Percentiles rank a stretch among this genome's conserved stretches.
These are phyloP conservation scores for Litocranius walleri DNA, from an alignment of 2,113 vertebrate genomes.

Conservation along the genomic window DNA sequence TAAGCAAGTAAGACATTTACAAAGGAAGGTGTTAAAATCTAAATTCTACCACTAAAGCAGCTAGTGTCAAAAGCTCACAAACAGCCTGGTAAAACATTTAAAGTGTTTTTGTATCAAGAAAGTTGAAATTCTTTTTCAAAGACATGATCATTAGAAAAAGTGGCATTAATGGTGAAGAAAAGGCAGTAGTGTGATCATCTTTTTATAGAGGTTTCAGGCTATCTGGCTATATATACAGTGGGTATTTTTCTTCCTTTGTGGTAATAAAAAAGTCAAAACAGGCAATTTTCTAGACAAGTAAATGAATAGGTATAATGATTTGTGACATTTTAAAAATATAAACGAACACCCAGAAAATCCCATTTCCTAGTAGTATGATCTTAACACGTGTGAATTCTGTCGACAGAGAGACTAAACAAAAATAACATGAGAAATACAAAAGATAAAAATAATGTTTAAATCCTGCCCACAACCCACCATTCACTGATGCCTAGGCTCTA, in stretches of 20 bases:
- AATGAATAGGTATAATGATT: constrained; percentile 39
- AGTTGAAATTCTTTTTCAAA: constrained; percentile 49
- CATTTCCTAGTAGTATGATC: background rate
- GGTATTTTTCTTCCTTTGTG: constrained; percentile 48
- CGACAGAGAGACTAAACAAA: constrained; percentile 47
- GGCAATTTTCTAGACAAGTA: constrained; percentile 65
- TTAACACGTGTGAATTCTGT: constrained; percentile 19
- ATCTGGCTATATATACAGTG: background rate
- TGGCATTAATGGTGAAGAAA: constrained; percentile 4
- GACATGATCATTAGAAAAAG: constrained; percentile 41
- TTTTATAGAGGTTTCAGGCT: constrained; percentile 50
- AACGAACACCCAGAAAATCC: background rate
- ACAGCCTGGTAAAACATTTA: background rate
- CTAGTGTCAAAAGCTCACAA: background rate
- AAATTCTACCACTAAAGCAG: background rate
- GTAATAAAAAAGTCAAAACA: constrained; percentile 47
- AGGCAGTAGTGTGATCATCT: background rate
- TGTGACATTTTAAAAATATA: constrained; percentile 8
- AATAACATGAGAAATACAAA: constrained; percentile 3
- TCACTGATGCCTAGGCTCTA: background rate
- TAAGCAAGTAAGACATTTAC: constrained; percentile 14
- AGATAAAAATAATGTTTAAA: background rate
- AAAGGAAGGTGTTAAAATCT: constrained; percentile 45
- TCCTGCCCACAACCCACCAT: background rate
- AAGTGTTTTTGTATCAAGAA: background rate